Base-by-base conservation (phyloP, 2,888 invertebrate species). In the Hymenopus coronatus region DNA sequence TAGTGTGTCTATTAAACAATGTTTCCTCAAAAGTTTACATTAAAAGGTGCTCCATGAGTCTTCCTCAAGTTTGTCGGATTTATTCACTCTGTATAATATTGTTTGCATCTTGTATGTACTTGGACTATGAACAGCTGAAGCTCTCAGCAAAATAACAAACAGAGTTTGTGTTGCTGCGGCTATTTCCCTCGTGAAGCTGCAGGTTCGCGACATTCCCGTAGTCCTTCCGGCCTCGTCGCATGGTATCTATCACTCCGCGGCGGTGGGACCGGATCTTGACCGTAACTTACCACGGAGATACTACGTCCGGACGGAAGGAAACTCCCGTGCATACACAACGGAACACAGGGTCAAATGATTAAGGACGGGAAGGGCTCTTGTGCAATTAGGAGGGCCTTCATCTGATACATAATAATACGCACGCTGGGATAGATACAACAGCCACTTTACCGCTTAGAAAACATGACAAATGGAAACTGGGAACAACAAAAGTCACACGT, bases 271-370 rank as follows among this genome's bases (percentile, higher is more conserved):
- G 54, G 54, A 70, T 70, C 54, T 70, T 70, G 54, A 20, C 54
- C 54, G 20, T 70, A 70, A 70, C 54, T 70, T 70, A 70, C 54
- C 40, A 70, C 54, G 54, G 54, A 15, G 54, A 70, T 70, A 70
- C 54, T 70, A 25, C 54, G 25, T 70, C 54, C 54, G 54, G 54
- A 70, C 54, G 54, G 54, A 70, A 70, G 54, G 54, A 70, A 70
- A 20, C 25, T 70, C 54, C 54, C 54, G 54, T 70, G 54, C 54
- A 28, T 14, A 25, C 86, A 81, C 28, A 20, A 20, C 81, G 86
- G 86, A 86, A 86, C 28, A 28, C 70, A 20, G 87, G 87, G 87
- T 87, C 87, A 82, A 30, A 87, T 87, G 82, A 87, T 87, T 82
- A 82, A 87, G n/a, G 40, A 70, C 28, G 28, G 70, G 86, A 30